Evolutionary conservation across 2,797 vertebrate species (phyloP), one percentile per base, ranked within the genome.

Genomic region (Allochrocebus solatus): DNA sequence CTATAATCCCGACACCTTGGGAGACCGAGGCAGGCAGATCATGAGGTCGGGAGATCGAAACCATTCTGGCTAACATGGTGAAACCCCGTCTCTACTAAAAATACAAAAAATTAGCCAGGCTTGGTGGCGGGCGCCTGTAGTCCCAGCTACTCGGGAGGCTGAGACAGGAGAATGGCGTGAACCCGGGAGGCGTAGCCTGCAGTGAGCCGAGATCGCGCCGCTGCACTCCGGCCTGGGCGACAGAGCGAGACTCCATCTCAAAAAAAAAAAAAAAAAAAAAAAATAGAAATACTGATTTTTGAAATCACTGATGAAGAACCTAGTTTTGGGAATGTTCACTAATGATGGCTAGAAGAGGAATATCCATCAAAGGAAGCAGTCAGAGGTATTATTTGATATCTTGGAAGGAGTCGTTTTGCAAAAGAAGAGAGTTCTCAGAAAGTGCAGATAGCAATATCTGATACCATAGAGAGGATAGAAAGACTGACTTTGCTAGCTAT

Each of bases 361-460:
- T 48, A 39, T 22, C 75, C 46, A 36, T 11, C 48, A 64, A 89
- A 87, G 59, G 21, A 81, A 79, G 21, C 12, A 50, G 33, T 79
- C 30, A 46, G 75, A 61, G 50, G 26, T 64, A 19, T 55, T 70
- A 26, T 33, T n/a, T 89, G 50, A 59, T 90, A 39, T 76, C 39
- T 83, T 84, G 64, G 53, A 92, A 84, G 87, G 39, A 92, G 16
- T 53, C 16, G 10, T 53, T 85, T 90, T 55, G 64, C n/a, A 33
- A 76, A 93, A 79, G 41, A 21, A 59, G 21, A 76, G 78, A 55
- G 72, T 64, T n/a, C 92, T 92, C 72, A 64, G 48, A 43, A 83
- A 24, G 16, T n/a, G 14, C 24, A 48, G 48, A 11, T 26, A n/a
- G 0, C 59, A 11, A 1, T 85, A 10, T 57, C 36, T 53, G 3